Conservation (phyloP, 2,113 vertebrate species). For the Heterotis niloticus region DNA sequence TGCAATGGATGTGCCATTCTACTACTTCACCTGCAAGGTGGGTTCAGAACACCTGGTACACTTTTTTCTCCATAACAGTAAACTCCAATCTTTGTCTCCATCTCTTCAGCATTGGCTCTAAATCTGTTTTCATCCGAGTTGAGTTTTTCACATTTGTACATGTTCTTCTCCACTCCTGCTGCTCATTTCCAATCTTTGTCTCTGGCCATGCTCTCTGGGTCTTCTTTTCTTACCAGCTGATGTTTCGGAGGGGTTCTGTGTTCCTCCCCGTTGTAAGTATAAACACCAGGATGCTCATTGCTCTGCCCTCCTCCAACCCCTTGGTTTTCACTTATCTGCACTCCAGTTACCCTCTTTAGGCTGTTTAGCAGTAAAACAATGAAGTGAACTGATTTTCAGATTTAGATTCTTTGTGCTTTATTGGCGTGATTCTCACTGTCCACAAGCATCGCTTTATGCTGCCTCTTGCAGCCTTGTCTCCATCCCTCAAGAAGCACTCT, state of each 20-base stretch:
- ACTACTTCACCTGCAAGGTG: constrained; percentile 92
- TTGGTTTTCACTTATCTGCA: background rate
- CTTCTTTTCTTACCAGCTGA: constrained; percentile 63
- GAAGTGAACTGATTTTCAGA: no score
- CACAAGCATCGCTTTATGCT: no score
- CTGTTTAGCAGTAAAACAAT: background rate
- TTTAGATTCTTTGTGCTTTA: no score
- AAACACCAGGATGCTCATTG: constrained; percentile 15
- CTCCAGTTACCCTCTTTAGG: background rate
- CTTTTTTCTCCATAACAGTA: background rate
- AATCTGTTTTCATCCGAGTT: background rate
- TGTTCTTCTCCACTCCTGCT: constrained; percentile 6
- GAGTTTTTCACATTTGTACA: background rate
- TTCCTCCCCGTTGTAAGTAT: constrained; percentile 79
- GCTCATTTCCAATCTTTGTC: constrained; percentile 19
- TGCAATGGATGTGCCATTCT: constrained; percentile 83
- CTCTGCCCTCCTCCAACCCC: constrained; percentile 12
- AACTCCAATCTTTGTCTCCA: background rate
- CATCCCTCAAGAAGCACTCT: no score
- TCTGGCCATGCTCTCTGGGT: constrained; percentile 2
- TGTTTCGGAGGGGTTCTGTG: constrained; percentile 74
- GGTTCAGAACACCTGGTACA: background rate
- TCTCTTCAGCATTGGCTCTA: background rate
- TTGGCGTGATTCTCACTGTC: no score
- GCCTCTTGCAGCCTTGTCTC: no score